phyloP scores from a whole-genome alignment of 2,113 vertebrate genomes.

The Pseudopodoces humilis region DNA sequence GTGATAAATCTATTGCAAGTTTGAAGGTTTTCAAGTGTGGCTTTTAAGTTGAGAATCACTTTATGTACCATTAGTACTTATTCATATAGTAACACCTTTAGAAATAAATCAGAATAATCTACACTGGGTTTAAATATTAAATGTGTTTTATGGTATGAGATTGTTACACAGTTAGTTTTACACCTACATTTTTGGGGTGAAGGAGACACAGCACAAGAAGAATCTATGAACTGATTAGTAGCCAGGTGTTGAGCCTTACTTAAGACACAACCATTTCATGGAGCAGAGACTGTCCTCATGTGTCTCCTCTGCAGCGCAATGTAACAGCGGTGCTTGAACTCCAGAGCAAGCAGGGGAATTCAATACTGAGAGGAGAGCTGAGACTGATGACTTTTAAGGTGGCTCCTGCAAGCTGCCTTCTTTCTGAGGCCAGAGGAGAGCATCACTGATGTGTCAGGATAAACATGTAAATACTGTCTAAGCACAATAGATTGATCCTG shows the following conservation, averaged over 20 bases:
- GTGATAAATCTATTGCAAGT: not conserved
- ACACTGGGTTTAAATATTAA: not conserved
- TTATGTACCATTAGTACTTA: not conserved
- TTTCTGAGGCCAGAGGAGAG: not conserved
- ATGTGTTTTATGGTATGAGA: not conserved
- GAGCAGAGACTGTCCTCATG: not conserved
- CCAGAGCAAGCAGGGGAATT: not conserved
- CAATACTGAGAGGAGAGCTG: rapidly evolving
- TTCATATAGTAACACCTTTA: not conserved
- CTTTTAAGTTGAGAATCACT: not conserved
- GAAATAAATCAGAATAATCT: not conserved
- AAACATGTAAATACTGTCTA: not conserved
- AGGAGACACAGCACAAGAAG: not conserved
- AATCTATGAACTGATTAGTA: not conserved
- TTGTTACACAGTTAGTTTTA: not conserved
- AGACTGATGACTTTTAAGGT: not conserved
- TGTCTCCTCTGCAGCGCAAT: not conserved
- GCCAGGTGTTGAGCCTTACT: not conserved
- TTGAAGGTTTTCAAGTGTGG: not conserved
- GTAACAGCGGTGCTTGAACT: not conserved
- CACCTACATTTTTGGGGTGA: not conserved
- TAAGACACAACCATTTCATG: not conserved
- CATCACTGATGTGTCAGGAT: not conserved
- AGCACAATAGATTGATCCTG: not conserved
- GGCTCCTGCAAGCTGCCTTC: not conserved